Conservation (phyloP, 2,113 vertebrate species). For the Gobius niger region DNA sequence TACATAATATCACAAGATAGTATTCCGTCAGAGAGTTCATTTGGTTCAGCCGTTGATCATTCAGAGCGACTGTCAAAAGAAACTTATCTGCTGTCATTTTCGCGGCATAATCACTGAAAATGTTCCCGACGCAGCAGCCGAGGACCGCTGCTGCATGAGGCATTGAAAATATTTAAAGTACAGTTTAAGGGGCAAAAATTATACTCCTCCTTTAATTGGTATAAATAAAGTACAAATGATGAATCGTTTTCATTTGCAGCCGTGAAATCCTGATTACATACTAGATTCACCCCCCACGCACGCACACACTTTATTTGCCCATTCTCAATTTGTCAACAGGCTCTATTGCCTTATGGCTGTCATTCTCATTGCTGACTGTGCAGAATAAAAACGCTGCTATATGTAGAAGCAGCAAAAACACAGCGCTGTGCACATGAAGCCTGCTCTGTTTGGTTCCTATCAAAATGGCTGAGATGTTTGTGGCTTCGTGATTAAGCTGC, state of each 20-base stretch:
- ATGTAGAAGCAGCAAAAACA: slow-evolving; percentile 56
- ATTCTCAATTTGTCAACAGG: slow-evolving; percentile 63
- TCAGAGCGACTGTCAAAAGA: too few relatives aligned
- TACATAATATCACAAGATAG: too few relatives aligned
- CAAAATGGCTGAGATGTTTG: slow-evolving; percentile 78
- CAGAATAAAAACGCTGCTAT: slow-evolving; percentile 54
- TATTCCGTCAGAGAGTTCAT: too few relatives aligned
- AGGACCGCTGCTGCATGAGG: too few relatives aligned
- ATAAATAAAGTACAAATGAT: background rate
- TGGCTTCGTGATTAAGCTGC: slow-evolving; percentile 75
- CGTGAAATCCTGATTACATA: slow-evolving; percentile 28
- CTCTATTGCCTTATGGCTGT: slow-evolving; percentile 32
- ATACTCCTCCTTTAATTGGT: too few relatives aligned
- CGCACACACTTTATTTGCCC: slow-evolving; percentile 54
- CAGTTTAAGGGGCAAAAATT: too few relatives aligned
- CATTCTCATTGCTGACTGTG: slow-evolving; percentile 55
- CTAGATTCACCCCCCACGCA: background rate
- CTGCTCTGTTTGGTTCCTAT: slow-evolving; percentile 73
- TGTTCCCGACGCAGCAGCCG: too few relatives aligned
- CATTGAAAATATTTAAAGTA: too few relatives aligned
- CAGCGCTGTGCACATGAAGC: slow-evolving; percentile 51
- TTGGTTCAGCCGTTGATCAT: too few relatives aligned
- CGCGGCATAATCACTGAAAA: too few relatives aligned
- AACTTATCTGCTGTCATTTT: too few relatives aligned
- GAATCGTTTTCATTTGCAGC: background rate